Evolutionary conservation across 1,140 invertebrate species (phyloP).

Genomic region (Sminthurides bifidus): DNA sequence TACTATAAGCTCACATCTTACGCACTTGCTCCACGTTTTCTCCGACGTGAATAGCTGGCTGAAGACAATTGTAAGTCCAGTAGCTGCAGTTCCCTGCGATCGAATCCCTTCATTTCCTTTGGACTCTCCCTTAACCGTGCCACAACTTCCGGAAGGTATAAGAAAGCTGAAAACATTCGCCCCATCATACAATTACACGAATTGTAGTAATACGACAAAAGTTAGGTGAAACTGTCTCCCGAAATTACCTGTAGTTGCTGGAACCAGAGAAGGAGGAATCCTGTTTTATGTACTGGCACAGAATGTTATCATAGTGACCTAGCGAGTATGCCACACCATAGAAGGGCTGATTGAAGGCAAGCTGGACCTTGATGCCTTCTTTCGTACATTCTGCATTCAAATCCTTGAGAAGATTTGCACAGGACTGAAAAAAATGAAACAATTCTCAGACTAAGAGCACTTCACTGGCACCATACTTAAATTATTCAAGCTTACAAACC

Average conservation of each 20-base stretch:
- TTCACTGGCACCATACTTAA: too few relatives aligned
- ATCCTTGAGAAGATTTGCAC: slow-evolving; percentile 19
- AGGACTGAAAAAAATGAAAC: too few relatives aligned
- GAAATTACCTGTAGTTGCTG: not conserved
- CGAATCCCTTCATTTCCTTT: not conserved
- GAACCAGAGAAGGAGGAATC: not conserved
- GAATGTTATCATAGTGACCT: slow-evolving; percentile 22
- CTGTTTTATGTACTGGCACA: slow-evolving; percentile 19
- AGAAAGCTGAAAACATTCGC: slow-evolving; percentile 19
- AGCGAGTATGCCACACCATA: slow-evolving; percentile 21
- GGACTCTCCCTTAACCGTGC: slow-evolving; percentile 14
- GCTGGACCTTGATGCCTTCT: slow-evolving; percentile 23
- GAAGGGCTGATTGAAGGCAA: slow-evolving; percentile 20
- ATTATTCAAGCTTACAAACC: too few relatives aligned
- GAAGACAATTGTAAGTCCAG: too few relatives aligned
- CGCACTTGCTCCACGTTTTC: not conserved
- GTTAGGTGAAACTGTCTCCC: not conserved
- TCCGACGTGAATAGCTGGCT: not conserved
- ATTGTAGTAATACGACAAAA: not conserved
- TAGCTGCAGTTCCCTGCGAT: not conserved
- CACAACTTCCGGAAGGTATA: slow-evolving; percentile 23
- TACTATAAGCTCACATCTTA: not conserved
- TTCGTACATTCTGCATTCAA: slow-evolving; percentile 22
- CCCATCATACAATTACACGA: not conserved
- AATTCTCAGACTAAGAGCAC: too few relatives aligned